Percentiles rank a stretch among this genome's conserved stretches.
Evolutionary conservation across 1,140 invertebrate genomes (phyloP).

Genomic region (Diorhabda sublineata): DNA sequence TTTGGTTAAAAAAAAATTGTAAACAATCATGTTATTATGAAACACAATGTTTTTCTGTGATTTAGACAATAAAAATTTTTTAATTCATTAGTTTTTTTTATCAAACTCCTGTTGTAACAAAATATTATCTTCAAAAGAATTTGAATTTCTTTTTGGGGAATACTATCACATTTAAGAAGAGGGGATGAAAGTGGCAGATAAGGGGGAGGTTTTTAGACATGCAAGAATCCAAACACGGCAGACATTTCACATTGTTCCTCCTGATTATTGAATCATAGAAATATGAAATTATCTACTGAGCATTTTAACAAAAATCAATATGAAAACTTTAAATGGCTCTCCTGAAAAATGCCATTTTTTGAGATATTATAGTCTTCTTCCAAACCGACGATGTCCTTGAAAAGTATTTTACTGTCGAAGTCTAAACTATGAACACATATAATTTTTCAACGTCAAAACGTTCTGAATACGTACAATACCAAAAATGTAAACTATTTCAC

Average conservation of each 20-base stretch:
- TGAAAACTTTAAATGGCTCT: slow-evolving; percentile 4
- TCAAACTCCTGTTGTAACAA: slow-evolving; percentile 7
- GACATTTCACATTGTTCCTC: background rate
- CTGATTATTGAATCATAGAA: slow-evolving; percentile 5
- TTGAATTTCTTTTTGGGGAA: background rate
- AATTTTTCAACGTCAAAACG: too few relatives aligned
- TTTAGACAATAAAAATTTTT: background rate
- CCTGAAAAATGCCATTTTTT: slow-evolving; percentile 7
- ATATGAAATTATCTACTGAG: slow-evolving; percentile 4
- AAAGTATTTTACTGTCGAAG: too few relatives aligned
- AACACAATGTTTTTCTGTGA: too few relatives aligned
- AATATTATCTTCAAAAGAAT: background rate
- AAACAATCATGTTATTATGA: too few relatives aligned
- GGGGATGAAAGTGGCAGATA: slow-evolving; percentile 3
- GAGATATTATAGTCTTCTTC: background rate
- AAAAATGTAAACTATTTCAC: too few relatives aligned
- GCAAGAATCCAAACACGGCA: background rate
- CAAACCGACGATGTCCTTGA: background rate
- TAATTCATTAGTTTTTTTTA: slow-evolving; percentile 2
- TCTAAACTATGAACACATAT: too few relatives aligned
- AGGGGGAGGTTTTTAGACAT: slow-evolving; percentile 4
- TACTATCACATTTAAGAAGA: slow-evolving; percentile 5
- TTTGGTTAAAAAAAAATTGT: background rate
- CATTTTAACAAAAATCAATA: slow-evolving; percentile 5
- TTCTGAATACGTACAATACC: too few relatives aligned